Percentiles rank a stretch among this genome's conserved stretches.
phyloP scores from a whole-genome alignment of 2,888 invertebrate genomes.

The Ecliptopera silaceata region DNA sequence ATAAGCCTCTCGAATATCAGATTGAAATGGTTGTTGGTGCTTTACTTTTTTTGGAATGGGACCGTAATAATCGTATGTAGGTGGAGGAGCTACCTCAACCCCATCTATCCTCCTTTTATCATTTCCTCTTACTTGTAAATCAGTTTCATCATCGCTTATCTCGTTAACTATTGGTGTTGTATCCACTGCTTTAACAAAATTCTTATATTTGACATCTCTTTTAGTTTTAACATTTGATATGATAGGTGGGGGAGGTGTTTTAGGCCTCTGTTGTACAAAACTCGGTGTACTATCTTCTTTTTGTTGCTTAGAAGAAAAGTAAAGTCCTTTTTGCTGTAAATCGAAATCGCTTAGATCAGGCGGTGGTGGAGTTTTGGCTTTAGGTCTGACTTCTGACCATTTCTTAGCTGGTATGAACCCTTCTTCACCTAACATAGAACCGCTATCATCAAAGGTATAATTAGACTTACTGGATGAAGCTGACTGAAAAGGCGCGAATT shows the following conservation, averaged over 20 bases:
- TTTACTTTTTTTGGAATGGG: constrained; percentile 65
- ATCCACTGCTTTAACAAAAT: constrained; percentile 63
- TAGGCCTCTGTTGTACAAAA: neutral
- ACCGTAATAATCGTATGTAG: constrained; percentile 85
- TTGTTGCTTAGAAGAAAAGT: constrained; percentile 52
- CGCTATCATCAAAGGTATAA: constrained; percentile 59
- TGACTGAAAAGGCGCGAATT: constrained; percentile 89
- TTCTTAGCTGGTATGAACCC: constrained; percentile 44
- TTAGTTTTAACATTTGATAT: constrained; percentile 31
- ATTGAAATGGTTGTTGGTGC: constrained; percentile 64
- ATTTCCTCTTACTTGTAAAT: constrained; percentile 38
- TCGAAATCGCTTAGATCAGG: constrained; percentile 49
- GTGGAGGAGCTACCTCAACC: constrained; percentile 85
- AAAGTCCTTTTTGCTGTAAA: constrained; percentile 60
- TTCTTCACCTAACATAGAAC: constrained; percentile 48
- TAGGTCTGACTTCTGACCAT: constrained; percentile 70
- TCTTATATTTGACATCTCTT: constrained; percentile 60
- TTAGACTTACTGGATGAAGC: constrained; percentile 45
- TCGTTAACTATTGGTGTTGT: constrained; percentile 65
- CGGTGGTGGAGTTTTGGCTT: constrained; percentile 51
- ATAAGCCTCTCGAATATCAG: constrained; percentile 71
- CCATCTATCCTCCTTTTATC: constrained; percentile 57
- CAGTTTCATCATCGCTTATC: constrained; percentile 49
- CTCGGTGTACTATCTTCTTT: constrained; percentile 16
- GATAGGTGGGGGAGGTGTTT: constrained; percentile 40